Evolutionary conservation across 2,113 vertebrate genomes (phyloP).

Genomic region (Festucalex cinctus): DNA sequence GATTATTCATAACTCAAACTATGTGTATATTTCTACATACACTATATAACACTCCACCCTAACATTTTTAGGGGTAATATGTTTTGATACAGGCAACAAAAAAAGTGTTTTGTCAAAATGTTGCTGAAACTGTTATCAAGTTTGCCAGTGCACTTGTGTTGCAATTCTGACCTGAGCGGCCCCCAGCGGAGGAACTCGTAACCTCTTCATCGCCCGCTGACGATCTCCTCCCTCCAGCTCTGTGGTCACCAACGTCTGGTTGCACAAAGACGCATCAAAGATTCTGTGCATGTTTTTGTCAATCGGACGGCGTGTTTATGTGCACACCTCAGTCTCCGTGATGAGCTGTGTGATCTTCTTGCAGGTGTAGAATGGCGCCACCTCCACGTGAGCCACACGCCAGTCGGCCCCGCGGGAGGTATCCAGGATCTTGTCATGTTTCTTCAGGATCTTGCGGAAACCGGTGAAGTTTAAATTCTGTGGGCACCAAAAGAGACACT

Average conservation of each 20-base stretch:
- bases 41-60: too few relatives aligned
- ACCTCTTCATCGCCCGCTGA: constrained; percentile 97
- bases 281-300: background rate
- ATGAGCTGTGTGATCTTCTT: constrained; percentile 99
- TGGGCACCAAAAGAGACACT: constrained; percentile 17
- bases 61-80: too few relatives aligned
- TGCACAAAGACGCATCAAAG: background rate
- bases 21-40: too few relatives aligned
- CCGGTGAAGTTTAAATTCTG: constrained; percentile 99
- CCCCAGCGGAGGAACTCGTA: constrained; percentile 94
- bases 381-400: constrained; percentile 94
- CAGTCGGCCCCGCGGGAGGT: constrained; percentile 91
- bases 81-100: too few relatives aligned
- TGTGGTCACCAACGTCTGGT: constrained; percentile 88
- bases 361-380: constrained; percentile 97
- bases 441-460: constrained; percentile 98
- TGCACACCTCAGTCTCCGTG: constrained; percentile 89
- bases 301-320: background rate
- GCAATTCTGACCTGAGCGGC: constrained; percentile 87
- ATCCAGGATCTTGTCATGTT: constrained; percentile 99
- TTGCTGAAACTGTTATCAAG: too few relatives aligned
- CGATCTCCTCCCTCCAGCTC: constrained; percentile 97
- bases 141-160: background rate
- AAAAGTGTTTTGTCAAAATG: too few relatives aligned
- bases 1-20: too few relatives aligned